A percentile compares a stretch with the other conserved stretches of the same genome.
Evolutionary conservation across 2,888 invertebrate species (phyloP).

Genomic region (Eumerus sabulonum): DNA sequence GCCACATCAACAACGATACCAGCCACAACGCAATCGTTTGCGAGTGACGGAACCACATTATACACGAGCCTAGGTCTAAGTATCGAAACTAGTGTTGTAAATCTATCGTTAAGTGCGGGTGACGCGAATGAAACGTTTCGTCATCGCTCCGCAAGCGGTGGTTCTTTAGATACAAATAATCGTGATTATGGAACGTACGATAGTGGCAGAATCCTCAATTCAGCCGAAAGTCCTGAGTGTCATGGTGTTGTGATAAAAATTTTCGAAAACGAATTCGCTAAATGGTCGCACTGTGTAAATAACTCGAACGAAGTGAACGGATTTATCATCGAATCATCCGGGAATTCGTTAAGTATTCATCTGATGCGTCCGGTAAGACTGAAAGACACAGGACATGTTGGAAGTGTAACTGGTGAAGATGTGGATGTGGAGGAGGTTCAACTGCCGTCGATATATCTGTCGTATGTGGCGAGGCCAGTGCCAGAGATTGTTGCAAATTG

Average conservation of each 20-base stretch:
- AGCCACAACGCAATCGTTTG: conserved; percentile 43
- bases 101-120: conserved; percentile 70
- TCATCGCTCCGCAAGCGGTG: conserved; percentile 16
- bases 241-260: conserved; percentile 72
- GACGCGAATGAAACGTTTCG: conserved; percentile 56
- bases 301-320: conserved; percentile 70
- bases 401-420: background rate
- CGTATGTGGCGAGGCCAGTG: conserved; percentile 83
- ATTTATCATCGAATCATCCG: conserved; percentile 72
- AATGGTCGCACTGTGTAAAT: conserved; percentile 74
- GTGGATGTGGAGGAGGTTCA: conserved; percentile 1
- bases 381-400: conserved; percentile 29
- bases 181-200: conserved; percentile 14
- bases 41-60: conserved; percentile 67
- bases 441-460: conserved; percentile 81
- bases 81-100: conserved; percentile 71
- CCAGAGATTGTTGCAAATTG: conserved; percentile 83
- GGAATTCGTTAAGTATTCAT: conserved; percentile 73
- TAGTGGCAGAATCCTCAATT: conserved; percentile 52
- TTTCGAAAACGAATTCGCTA: conserved; percentile 72
- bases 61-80: conserved; percentile 70
- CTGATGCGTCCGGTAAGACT: conserved; percentile 67
- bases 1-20: conserved; percentile 30
- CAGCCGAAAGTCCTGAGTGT: conserved; percentile 69
- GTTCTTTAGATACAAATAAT: conserved; percentile 26